Evolutionary conservation across 1,140 invertebrate species (phyloP).

Genomic region (Ctenoplectra terminalis): DNA sequence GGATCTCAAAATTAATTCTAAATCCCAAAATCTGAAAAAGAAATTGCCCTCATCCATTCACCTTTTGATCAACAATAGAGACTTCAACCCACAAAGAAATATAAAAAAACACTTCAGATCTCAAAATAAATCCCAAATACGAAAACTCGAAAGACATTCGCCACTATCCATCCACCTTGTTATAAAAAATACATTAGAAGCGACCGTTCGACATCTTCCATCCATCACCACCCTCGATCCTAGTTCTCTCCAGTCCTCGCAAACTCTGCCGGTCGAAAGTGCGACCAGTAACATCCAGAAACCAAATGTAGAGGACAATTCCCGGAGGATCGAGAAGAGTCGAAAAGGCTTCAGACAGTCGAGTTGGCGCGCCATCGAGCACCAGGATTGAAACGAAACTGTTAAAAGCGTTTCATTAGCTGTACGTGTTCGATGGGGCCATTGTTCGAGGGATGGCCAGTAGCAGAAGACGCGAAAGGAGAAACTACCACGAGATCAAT

Average conservation of each 20-base stretch:
- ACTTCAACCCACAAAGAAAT: too few species aligned
- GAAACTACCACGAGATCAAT: slow-evolving; percentile 57
- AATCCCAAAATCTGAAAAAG: too few species aligned
- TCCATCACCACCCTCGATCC: not conserved
- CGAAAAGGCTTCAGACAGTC: not conserved
- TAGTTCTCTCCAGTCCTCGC: not conserved
- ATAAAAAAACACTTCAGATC: too few species aligned
- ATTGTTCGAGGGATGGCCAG: slow-evolving; percentile 49
- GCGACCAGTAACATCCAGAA: not conserved
- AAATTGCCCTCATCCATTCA: too few species aligned
- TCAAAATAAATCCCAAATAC: too few species aligned
- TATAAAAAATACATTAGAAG: too few species aligned
- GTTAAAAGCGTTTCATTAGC: slow-evolving; percentile 39
- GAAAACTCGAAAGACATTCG: too few species aligned
- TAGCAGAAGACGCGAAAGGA: slow-evolving; percentile 53
- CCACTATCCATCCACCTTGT: too few species aligned
- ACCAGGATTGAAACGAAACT: slow-evolving; percentile 16
- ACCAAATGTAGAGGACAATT: not conserved
- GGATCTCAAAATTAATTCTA: too few species aligned
- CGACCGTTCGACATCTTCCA: not conserved
- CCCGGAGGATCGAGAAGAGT: not conserved
- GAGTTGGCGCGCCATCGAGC: slow-evolving; percentile 10
- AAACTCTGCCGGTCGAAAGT: not conserved
- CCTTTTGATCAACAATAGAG: too few species aligned
- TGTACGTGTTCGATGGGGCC: not conserved